Conservation (phyloP, 2,113 vertebrate species). For the Neogobius melanostomus region DNA sequence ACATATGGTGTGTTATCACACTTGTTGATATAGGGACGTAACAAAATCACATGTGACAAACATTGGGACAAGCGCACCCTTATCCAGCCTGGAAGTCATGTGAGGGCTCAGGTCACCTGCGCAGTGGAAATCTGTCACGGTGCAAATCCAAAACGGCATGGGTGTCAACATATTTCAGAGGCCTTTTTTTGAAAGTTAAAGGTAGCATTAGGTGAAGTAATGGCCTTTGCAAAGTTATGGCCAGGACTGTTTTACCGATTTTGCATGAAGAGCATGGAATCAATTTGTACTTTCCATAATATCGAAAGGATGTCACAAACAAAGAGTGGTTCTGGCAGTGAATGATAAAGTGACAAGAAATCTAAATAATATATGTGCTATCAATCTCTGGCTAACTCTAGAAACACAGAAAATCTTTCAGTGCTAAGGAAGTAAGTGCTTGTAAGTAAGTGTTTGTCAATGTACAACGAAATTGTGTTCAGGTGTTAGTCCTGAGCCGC, state of each 20-base stretch:
- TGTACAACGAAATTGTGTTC: no score
- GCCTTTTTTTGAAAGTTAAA: background rate
- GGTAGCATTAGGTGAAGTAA: background rate
- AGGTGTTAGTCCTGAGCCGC: no score
- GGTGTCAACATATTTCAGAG: constrained; percentile 6
- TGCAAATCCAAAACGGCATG: constrained; percentile 7
- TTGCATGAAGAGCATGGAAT: background rate
- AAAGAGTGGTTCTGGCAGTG: background rate
- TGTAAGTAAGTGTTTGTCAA: no score
- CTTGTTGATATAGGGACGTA: constrained; percentile 20
- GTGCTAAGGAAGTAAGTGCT: no score
- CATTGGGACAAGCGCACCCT: constrained; percentile 9
- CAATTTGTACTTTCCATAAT: background rate
- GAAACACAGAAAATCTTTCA: no score
- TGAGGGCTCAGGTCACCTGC: constrained; percentile 4
- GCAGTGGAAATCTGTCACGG: background rate
- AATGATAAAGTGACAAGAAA: background rate
- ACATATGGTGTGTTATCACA: constrained; percentile 19
- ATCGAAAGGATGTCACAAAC: background rate
- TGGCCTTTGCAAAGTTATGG: background rate
- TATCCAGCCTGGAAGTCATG: constrained; percentile 21
- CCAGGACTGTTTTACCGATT: background rate
- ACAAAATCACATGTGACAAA: constrained; percentile 13
- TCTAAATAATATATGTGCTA: background rate
- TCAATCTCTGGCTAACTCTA: no score